phyloP scores from a whole-genome alignment of 2,113 vertebrate genomes.

The Numida meleagris region DNA sequence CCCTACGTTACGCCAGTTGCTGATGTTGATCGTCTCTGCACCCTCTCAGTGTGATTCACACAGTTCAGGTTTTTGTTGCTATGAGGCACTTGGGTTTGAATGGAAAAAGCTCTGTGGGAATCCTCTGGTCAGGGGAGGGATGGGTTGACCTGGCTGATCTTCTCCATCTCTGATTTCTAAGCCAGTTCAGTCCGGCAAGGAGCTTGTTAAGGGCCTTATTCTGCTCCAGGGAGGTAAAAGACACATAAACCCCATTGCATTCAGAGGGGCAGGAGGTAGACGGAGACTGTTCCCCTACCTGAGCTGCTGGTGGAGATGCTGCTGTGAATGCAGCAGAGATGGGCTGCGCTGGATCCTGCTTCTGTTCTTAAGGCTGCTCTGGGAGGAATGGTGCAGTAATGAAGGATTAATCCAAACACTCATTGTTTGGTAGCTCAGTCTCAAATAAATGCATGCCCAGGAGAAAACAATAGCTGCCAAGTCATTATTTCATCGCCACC shows the following conservation, averaged over 20 bases:
- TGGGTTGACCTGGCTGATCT: constrained; percentile 28
- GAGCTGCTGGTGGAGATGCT: not conserved
- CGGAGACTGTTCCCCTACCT: not conserved
- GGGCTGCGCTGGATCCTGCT: not conserved
- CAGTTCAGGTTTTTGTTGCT: constrained; percentile 44
- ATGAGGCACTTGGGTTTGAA: constrained; percentile 16
- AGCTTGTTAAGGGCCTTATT: constrained; percentile 5
- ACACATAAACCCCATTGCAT: not conserved
- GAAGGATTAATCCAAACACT: constrained; percentile 21
- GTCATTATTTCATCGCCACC: constrained; percentile 1
- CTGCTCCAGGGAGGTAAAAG: not conserved
- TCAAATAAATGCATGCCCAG: constrained; percentile 41
- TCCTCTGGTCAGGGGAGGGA: not conserved
- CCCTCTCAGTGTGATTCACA: not conserved
- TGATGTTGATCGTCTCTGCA: not conserved
- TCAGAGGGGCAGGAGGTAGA: not conserved
- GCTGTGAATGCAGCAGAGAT: not conserved
- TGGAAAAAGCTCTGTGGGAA: not conserved
- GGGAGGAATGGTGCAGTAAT: constrained; percentile 22
- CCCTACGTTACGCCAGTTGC: not conserved
- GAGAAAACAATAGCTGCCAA: constrained; percentile 30
- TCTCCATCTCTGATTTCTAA: constrained; percentile 36
- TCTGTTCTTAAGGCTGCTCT: constrained; percentile 38
- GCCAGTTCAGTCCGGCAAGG: not conserved
- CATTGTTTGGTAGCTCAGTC: constrained; percentile 39